These are phyloP conservation scores for Camponotus pennsylvanicus DNA, from an alignment of 1,140 invertebrate genomes.

Conservation along the genomic window DNA sequence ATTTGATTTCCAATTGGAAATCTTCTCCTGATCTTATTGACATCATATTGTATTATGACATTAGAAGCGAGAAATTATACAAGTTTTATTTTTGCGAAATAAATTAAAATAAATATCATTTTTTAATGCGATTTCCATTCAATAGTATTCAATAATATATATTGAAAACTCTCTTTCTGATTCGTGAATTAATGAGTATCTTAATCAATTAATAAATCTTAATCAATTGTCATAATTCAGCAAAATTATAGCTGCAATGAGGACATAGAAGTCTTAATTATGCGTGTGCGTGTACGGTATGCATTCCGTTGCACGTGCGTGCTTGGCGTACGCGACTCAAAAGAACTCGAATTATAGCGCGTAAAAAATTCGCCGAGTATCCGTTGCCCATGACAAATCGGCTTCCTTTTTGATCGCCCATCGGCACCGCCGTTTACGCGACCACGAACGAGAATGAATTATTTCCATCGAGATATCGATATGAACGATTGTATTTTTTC, in stretches of 20 bases:
- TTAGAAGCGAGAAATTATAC: no score
- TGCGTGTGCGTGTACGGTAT: slow-evolving; percentile 35
- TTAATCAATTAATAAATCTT: no score
- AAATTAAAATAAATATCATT: no score
- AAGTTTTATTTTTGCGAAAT: no score
- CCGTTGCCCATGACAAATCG: slow-evolving; percentile 33
- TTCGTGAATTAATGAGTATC: no score
- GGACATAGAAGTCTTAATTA: slow-evolving; percentile 49
- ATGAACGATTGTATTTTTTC: slow-evolving; percentile 1
- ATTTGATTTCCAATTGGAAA: background rate
- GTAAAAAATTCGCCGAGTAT: slow-evolving; percentile 63
- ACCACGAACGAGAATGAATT: slow-evolving; percentile 35
- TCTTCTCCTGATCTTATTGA: no score
- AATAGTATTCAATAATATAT: no score
- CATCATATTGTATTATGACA: no score
- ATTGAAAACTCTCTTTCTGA: no score
- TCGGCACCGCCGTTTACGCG: slow-evolving; percentile 5
- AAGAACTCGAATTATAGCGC: slow-evolving; percentile 54
- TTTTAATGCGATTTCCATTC: no score
- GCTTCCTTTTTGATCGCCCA: slow-evolving; percentile 35
- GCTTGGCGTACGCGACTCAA: slow-evolving; percentile 56
- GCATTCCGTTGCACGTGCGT: slow-evolving; percentile 65
- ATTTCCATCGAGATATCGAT: slow-evolving; percentile 33
- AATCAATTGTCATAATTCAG: no score
- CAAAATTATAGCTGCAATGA: background rate